phyloP scores from a whole-genome alignment of 2,888 invertebrate genomes.

The Agonopterix subpropinquella region DNA sequence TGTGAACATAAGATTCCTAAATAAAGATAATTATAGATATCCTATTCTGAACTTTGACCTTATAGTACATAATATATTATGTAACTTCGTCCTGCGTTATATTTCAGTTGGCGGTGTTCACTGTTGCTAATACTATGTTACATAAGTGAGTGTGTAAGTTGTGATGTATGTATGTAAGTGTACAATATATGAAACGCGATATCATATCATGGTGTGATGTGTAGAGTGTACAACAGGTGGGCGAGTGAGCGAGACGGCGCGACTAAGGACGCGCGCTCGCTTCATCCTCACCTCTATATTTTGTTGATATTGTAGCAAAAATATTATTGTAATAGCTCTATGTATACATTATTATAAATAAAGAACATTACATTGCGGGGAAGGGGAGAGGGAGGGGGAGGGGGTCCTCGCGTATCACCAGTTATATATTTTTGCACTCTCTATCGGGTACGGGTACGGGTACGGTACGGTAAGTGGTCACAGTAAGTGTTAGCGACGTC shows the following conservation, averaged over 20 bases:
- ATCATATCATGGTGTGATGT: conserved; percentile 67
- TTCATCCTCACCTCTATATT: conserved; percentile 23
- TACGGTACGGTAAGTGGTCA: not conserved
- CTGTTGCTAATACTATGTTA: conserved; percentile 15
- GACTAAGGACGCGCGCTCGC: not conserved
- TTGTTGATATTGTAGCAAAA: conserved; percentile 43
- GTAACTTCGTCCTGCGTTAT: too few relatives aligned
- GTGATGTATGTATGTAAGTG: conserved; percentile 16
- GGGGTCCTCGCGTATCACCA: conserved; percentile 3
- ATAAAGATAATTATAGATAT: too few relatives aligned
- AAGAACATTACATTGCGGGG: conserved; percentile 12
- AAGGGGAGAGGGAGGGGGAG: not conserved
- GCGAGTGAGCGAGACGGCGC: conserved; percentile 9
- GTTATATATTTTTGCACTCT: conserved; percentile 9
- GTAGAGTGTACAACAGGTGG: conserved; percentile 15
- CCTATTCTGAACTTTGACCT: too few relatives aligned
- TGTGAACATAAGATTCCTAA: too few relatives aligned
- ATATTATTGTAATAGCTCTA: conserved; percentile 39
- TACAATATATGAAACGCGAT: conserved; percentile 35
- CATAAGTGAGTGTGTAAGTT: not conserved
- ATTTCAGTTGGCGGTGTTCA: conserved; percentile 11
- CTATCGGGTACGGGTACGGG: not conserved
- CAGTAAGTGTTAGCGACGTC: not conserved
- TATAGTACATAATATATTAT: too few relatives aligned
- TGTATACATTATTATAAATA: conserved; percentile 28